These are phyloP conservation scores for Rissa tridactyla DNA, from an alignment of 2,113 vertebrate species.

Conservation along the genomic window DNA sequence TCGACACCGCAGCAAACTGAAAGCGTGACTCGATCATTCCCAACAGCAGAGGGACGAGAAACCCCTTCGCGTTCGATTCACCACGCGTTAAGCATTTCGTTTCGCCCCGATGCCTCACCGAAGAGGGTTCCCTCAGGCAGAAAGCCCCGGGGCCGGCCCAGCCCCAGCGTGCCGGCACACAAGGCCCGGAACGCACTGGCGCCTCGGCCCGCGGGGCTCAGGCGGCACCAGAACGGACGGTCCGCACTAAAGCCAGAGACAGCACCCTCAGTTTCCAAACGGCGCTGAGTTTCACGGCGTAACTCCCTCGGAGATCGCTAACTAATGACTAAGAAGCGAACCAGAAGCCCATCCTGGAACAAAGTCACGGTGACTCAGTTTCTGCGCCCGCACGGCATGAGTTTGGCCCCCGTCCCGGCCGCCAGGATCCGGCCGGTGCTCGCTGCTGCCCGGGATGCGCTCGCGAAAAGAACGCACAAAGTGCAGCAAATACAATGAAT, in stretches of 20 bases:
- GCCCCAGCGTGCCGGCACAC: not conserved
- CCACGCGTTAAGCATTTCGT: not conserved
- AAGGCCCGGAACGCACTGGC: not conserved
- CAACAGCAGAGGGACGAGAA: not conserved
- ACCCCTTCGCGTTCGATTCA: not conserved
- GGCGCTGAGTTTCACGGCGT: rapidly evolving
- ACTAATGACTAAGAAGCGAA: not conserved
- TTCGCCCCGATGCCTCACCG: not conserved
- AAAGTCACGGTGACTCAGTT: not conserved
- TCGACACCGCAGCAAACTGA: rapidly evolving
- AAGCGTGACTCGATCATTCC: rapidly evolving
- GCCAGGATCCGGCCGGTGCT: not conserved
- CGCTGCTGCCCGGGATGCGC: not conserved
- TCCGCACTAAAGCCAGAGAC: not conserved
- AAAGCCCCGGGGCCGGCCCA: not conserved
- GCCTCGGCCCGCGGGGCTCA: not conserved
- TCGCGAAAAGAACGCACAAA: not conserved
- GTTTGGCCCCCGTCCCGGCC: not conserved
- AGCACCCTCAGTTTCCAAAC: not conserved
- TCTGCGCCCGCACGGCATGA: not conserved
- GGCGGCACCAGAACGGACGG: not conserved
- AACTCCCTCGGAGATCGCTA: not conserved
- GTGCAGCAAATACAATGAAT: rapidly evolving
- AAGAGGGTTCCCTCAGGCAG: not conserved
- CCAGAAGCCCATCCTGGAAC: not conserved